Evolutionary conservation across 2,797 vertebrate genomes (phyloP), one percentile per base, ranked within the genome.

Genomic region (Alauda arvensis): DNA sequence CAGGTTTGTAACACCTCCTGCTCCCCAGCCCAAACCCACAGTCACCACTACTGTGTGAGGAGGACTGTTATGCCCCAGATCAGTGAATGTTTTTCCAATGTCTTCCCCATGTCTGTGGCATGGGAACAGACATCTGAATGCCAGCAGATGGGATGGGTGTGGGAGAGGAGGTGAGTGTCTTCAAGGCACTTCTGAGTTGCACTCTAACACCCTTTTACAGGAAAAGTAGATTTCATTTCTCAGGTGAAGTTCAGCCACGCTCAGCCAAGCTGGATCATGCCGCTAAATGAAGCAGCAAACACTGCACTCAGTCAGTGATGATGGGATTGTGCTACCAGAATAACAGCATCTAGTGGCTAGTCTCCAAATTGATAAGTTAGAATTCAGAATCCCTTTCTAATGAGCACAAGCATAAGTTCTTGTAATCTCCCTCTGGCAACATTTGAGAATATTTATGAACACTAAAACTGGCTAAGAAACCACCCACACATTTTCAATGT

Each of bases 391-490:
- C 21, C 18, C 48, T 72, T 87, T 88, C 56, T 69, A 55, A 14
- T 63, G 63, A 91, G 42, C 57, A 48, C 9, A 74, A 74, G 31
- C 31, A 37, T 85, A 74, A 85, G 45, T 83, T 88, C 56, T 88
- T 69, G 37, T 77, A 83, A 77, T 92, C 63, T 72, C 43, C 65
- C 62, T 72, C 70, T 90, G 70, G 74, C 85, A 93, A 69, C 23
- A 62, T 83, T 79, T 91, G 52, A 90, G 87, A 93, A 83, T 93
- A 88, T 92, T 94, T 92, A 87, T 92, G 85, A 82, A 66, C 40
- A 72, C 66, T 85, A 76, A 75, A 91, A 85, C 79, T 70, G 55
- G 62, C 61, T 94, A 90, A 94, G 87, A 93, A 91, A 81, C 52
- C 70, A 90, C 77, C 90, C 56, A 91, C 90, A 85, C 19, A 17